phyloP scores from a whole-genome alignment of 2,888 invertebrate genomes.

The Coelinius sp. region DNA sequence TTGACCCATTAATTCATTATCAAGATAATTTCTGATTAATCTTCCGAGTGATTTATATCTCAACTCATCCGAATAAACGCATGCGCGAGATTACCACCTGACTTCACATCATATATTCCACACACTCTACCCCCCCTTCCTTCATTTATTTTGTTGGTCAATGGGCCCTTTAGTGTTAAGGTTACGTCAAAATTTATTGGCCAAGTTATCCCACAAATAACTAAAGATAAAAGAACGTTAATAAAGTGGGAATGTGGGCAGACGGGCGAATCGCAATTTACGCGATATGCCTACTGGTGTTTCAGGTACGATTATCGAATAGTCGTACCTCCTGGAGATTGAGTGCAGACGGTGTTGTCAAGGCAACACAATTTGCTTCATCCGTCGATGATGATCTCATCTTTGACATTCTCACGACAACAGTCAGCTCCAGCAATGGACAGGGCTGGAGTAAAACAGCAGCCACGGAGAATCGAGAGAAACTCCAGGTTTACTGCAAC shows the following conservation, averaged over 20 bases:
- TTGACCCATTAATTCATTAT: too few species aligned
- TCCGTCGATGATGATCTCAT: slow-evolving; percentile 77
- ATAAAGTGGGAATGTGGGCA: slow-evolving; percentile 50
- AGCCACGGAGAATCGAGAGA: slow-evolving; percentile 56
- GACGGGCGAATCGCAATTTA: slow-evolving; percentile 61
- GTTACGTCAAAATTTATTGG: slow-evolving; percentile 25
- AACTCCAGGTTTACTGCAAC: slow-evolving; percentile 62
- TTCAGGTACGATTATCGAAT: slow-evolving; percentile 75
- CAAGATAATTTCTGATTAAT: too few species aligned
- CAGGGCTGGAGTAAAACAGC: slow-evolving; percentile 66
- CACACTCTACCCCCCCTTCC: background rate
- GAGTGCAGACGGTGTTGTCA: slow-evolving; percentile 82
- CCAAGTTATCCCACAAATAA: background rate
- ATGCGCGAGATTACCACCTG: slow-evolving; percentile 1
- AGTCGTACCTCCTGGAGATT: slow-evolving; percentile 90
- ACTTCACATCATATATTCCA: background rate
- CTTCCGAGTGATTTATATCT: too few species aligned
- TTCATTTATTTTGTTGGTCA: slow-evolving; percentile 23
- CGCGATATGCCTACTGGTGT: slow-evolving; percentile 63
- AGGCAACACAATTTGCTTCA: slow-evolving; percentile 71
- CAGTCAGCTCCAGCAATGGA: slow-evolving; percentile 70
- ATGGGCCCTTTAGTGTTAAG: slow-evolving; percentile 30
- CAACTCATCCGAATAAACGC: background rate
- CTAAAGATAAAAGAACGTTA: background rate
- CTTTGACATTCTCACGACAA: slow-evolving; percentile 83